These are phyloP conservation scores for Anguilla rostrata DNA, from an alignment of 2,113 vertebrate species.

Conservation along the genomic window DNA sequence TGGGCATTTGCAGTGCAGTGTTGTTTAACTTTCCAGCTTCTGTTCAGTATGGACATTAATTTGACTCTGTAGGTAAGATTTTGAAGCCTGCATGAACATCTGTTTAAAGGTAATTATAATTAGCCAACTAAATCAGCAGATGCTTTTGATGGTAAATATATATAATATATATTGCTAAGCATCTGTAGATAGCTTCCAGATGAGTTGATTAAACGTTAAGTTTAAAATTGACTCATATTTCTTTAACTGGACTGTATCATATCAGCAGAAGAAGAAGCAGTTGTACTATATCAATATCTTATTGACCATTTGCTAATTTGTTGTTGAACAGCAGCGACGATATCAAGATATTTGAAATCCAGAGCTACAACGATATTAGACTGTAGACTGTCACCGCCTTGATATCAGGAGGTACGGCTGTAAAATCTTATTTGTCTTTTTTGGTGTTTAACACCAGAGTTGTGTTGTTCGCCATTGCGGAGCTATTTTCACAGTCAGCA, in stretches of 20 bases:
- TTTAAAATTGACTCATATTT: not conserved
- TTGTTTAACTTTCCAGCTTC: not conserved
- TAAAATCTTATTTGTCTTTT: not conserved
- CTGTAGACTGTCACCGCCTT: constrained; percentile 1
- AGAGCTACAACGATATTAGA: not conserved
- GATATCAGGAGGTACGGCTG: not conserved
- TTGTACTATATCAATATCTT: not conserved
- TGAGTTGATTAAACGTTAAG: no score
- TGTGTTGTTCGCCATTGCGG: not conserved
- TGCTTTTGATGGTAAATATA: not conserved
- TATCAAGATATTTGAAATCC: not conserved
- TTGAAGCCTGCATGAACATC: not conserved
- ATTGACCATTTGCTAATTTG: not conserved
- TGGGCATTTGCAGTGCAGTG: not conserved
- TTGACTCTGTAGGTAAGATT: not conserved
- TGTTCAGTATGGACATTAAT: not conserved
- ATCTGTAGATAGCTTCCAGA: no score
- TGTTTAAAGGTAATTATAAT: not conserved
- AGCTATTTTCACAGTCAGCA: not conserved
- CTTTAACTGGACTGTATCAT: constrained; percentile 1
- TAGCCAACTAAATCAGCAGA: not conserved
- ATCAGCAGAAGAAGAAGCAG: not conserved
- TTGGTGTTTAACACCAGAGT: constrained; percentile 1
- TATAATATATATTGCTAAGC: not conserved
- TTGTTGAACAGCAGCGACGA: not conserved